Conservation (phyloP, 2,113 vertebrate genomes). For the Pollimyrus isidori region DNA sequence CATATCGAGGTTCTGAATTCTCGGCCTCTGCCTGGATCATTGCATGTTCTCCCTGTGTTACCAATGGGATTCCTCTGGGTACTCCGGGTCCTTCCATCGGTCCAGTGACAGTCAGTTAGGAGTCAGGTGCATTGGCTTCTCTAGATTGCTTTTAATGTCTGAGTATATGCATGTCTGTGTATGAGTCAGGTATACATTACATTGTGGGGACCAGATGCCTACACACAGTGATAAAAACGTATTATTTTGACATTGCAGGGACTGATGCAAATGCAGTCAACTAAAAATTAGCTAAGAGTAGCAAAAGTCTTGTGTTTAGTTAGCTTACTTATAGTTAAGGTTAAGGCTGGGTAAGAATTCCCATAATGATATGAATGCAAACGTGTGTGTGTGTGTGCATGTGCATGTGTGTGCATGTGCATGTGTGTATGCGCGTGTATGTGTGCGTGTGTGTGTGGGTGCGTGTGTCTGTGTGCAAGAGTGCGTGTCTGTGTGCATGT, state of each 20-base stretch:
- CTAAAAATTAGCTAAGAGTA: not conserved
- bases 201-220: not conserved
- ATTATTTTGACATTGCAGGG: not conserved
- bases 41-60: not conserved
- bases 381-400: not conserved
- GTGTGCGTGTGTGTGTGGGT: no score
- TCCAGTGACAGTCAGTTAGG: not conserved
- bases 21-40: not conserved
- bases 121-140: not conserved
- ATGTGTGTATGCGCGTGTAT: no score
- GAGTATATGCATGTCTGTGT: not conserved
- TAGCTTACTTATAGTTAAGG: not conserved
- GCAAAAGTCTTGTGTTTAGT: not conserved
- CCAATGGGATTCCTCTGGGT: not conserved
- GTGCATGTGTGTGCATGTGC: no score
- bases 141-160: not conserved
- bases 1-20: not conserved
- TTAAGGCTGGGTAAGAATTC: not conserved
- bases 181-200: not conserved
- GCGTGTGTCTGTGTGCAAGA: no score
- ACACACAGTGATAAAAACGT: not conserved
- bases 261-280: not conserved
- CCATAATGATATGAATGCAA: not conserved
- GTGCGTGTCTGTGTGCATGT: no score
- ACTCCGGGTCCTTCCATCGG: not conserved